A percentile compares a stretch with the other conserved stretches of the same genome.
Conservation (phyloP, 2,797 vertebrate species). For the Tapera naevia region DNA sequence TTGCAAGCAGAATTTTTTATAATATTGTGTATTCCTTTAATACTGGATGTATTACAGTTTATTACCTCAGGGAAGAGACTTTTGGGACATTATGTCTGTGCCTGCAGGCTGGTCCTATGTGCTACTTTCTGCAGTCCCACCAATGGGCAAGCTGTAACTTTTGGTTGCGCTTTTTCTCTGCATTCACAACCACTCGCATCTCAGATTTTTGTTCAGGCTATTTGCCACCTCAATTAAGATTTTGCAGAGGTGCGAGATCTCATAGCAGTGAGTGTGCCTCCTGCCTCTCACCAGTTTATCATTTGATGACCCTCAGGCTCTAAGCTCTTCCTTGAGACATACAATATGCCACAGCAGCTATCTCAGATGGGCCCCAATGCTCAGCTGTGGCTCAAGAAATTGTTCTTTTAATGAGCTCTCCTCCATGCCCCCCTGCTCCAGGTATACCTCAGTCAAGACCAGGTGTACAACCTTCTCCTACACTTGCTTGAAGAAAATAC, state of each 20-base stretch:
- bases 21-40: background rate
- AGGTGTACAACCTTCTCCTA: background rate
- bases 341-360: background rate
- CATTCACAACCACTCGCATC: background rate
- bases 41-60: background rate
- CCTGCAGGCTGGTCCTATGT: background rate
- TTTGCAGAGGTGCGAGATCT: background rate
- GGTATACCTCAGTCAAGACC: background rate
- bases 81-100: too few species aligned
- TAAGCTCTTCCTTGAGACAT: background rate
- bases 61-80: background rate
- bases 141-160: background rate
- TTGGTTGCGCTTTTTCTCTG: background rate
- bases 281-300: background rate
- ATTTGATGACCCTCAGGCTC: background rate
- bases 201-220: background rate
- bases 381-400: background rate
- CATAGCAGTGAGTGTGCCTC: background rate
- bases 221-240: background rate
- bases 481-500: background rate
- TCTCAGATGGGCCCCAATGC: background rate
- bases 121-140: too few species aligned
- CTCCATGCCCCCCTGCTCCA: rapidly evolving
- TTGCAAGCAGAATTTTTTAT: background rate
- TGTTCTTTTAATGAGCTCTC: background rate